Base-by-base conservation (phyloP, 2,888 invertebrate species). In the Cheiracanthium punctorium region DNA sequence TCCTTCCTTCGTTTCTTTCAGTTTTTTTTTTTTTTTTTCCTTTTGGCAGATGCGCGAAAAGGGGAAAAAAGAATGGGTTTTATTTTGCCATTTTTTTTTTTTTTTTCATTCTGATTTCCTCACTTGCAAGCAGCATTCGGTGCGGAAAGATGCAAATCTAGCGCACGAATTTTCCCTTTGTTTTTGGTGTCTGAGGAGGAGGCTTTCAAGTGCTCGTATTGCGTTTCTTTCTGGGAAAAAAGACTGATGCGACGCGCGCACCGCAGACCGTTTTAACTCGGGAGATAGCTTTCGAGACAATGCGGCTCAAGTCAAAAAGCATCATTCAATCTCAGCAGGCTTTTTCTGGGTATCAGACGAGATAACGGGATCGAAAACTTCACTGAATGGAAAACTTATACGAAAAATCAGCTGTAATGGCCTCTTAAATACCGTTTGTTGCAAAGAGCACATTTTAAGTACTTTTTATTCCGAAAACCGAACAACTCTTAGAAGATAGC, bases 181-280 rank as follows among this genome's bases (percentile, higher is more conserved):
- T 77, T 76, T 82, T 20, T 14, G 1, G 69, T 32, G n/a, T 82
- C 72, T 72, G 69, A 5, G 33, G 69, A 12, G 52, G 69, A 33
- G 77, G 84, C 79, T 69, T 73, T 85, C 84, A 79, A 85, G 84
- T 73, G 41, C 74, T 85, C 84, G 84, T 79, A 85, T 85, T 85
- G 79, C 84, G 73, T 85, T 85, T 85, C 84, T 79, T 79, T 85
- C 67, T 43, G 24, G 69, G 65, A 79, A n/a, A n/a, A 72, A 69
- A 74, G 75, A 41, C 75, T 65, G 20, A 72, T 65, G 30, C 65
- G 81, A 74, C 74, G 82, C 74, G 82, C 75, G 52, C 70, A 70
- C 52, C 74, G 79, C 74, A 85, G 73, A 58, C 69, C 79, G 69
- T 85, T 69, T 69, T 67, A 32, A 24, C 41, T 37, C 28, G 65